phyloP scores from a whole-genome alignment of 2,113 vertebrate species.

The Calyptommatus sinebrachiatus region DNA sequence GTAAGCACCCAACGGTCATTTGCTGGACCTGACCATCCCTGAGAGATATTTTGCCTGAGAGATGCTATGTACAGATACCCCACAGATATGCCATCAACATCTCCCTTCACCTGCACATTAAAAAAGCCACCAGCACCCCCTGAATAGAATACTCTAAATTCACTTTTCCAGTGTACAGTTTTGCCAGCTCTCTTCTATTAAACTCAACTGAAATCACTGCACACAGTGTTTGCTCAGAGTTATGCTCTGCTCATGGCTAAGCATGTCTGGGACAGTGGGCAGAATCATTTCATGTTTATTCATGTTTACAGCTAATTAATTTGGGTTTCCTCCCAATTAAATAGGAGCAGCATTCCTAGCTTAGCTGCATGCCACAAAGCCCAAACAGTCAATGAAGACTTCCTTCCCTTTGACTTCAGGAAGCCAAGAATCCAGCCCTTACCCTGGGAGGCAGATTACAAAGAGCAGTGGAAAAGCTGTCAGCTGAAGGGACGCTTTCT shows the following conservation, averaged over 20 bases:
- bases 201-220: neutral
- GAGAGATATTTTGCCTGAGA: too few species aligned
- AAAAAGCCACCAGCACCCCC: too few species aligned
- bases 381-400: neutral
- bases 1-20: too few species aligned
- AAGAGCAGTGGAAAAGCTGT: neutral
- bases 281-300: conserved; percentile 7
- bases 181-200: neutral
- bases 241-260: neutral
- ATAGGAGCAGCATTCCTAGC: neutral
- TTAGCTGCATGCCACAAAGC: neutral
- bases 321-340: neutral
- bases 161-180: neutral
- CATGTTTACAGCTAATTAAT: neutral
- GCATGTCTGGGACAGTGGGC: neutral
- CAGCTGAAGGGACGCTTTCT: conserved; percentile 1
- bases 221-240: neutral
- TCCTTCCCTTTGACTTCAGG: conserved; percentile 2
- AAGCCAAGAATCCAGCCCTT: conserved; percentile 16
- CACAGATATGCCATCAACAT: too few species aligned
- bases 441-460: conserved; percentile 25
- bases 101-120: too few species aligned
- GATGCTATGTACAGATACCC: too few species aligned
- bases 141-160: neutral
- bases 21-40: too few species aligned